Conservation (phyloP, 2,113 vertebrate genomes). For the Dinomys branickii region DNA sequence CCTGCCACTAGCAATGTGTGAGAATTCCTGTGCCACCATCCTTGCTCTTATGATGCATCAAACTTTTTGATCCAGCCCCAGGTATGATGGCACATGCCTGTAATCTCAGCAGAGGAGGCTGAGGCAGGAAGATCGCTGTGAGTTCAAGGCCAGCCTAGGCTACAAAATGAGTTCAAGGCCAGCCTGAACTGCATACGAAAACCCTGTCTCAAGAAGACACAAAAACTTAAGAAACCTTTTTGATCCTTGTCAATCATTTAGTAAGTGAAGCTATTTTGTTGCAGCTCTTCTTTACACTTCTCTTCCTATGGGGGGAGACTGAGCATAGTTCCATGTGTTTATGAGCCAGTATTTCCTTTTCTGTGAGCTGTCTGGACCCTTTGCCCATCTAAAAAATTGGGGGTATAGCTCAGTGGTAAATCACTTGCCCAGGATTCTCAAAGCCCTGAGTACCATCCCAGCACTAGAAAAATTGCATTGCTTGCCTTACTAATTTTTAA, state of each 20-base stretch:
- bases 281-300: background rate
- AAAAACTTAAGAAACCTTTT: background rate
- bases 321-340: slow-evolving; percentile 34
- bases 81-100: too few species aligned
- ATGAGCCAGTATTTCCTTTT: background rate
- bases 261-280: background rate
- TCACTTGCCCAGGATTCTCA: background rate
- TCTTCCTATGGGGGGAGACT: background rate
- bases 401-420: background rate
- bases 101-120: too few species aligned
- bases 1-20: background rate
- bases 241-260: background rate
- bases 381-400: background rate
- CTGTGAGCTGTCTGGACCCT: background rate
- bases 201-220: too few species aligned
- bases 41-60: background rate
- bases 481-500: slow-evolving; percentile 5
- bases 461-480: background rate
- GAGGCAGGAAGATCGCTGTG: too few species aligned
- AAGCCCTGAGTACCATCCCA: background rate
- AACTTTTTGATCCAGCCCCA: background rate
- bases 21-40: background rate
- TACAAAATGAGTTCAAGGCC: too few species aligned
- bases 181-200: too few species aligned
- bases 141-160: too few species aligned